Percentiles rank a stretch among this genome's conserved stretches.
phyloP scores from a whole-genome alignment of 2,113 vertebrate genomes.

The Corythornis madagascariensis region DNA sequence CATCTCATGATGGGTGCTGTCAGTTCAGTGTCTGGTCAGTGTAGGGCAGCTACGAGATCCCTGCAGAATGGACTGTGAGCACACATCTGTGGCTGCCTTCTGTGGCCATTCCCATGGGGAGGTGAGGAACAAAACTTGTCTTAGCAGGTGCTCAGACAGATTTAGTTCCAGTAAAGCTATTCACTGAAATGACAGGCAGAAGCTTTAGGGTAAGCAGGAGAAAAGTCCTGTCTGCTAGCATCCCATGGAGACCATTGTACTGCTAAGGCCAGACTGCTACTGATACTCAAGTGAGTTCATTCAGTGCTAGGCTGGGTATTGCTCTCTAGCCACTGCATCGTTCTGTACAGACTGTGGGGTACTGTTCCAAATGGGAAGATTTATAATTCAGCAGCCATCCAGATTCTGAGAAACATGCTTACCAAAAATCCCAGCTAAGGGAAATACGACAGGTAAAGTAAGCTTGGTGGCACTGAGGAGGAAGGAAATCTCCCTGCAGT shows the following conservation, averaged over 20 bases:
- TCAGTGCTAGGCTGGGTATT: not conserved
- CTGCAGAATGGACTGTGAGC: not conserved
- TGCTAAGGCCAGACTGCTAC: not conserved
- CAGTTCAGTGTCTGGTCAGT: not conserved
- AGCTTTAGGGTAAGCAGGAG: not conserved
- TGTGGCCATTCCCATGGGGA: not conserved
- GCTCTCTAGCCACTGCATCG: not conserved
- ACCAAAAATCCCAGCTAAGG: slow-evolving; percentile 11
- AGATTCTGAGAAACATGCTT: slow-evolving; percentile 20
- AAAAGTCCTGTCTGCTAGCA: not conserved
- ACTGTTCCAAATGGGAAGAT: not conserved
- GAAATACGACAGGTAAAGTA: slow-evolving; percentile 43
- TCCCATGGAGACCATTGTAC: not conserved
- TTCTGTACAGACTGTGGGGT: not conserved
- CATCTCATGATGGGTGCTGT: rapidly evolving
- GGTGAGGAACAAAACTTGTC: not conserved
- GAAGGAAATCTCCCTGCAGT: slow-evolving; percentile 58
- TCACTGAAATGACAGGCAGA: not conserved
- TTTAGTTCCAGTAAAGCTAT: not conserved
- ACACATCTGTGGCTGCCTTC: not conserved
- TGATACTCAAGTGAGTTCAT: not conserved
- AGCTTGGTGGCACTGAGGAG: slow-evolving; percentile 12
- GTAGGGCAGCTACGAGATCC: rapidly evolving
- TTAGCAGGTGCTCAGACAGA: not conserved
- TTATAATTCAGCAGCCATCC: not conserved